These are phyloP conservation scores for Ageneiosus marmoratus DNA, from an alignment of 2,113 vertebrate genomes.

Conservation along the genomic window DNA sequence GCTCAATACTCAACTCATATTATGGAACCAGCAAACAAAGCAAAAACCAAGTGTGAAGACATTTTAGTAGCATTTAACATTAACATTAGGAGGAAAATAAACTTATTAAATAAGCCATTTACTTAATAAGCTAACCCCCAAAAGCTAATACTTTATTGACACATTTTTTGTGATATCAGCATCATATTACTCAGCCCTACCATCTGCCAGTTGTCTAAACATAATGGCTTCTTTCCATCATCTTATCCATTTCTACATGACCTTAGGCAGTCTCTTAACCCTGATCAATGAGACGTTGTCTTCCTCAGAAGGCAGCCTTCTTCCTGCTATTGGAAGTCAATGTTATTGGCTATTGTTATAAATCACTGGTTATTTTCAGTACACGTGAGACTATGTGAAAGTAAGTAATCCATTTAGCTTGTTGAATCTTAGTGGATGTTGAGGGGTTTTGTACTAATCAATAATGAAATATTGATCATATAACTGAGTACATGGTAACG, in stretches of 20 bases:
- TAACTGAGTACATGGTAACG: not conserved
- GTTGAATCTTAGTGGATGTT: not conserved
- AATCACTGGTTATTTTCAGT: not conserved
- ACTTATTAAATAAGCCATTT: not conserved
- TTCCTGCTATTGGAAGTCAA: not conserved
- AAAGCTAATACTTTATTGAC: not conserved
- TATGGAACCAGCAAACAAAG: not conserved
- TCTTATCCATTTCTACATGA: not conserved
- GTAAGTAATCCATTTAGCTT: not conserved
- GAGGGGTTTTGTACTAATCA: not conserved
- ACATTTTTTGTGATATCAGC: not conserved
- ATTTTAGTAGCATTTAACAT: not conserved
- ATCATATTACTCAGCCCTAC: not conserved
- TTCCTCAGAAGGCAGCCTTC: not conserved
- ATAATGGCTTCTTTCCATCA: constrained; percentile 7
- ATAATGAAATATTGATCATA: not conserved
- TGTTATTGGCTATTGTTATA: not conserved
- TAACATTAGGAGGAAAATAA: not conserved
- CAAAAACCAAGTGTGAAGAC: too few species aligned
- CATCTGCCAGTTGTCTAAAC: not conserved
- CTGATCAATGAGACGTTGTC: not conserved
- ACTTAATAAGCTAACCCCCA: not conserved
- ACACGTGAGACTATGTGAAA: not conserved
- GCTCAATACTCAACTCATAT: not conserved
- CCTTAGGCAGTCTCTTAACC: not conserved